Percentiles rank a stretch among this genome's conserved stretches.
Conservation (phyloP, 2,888 invertebrate genomes). For the Sinopyrophorus schimmeli region DNA sequence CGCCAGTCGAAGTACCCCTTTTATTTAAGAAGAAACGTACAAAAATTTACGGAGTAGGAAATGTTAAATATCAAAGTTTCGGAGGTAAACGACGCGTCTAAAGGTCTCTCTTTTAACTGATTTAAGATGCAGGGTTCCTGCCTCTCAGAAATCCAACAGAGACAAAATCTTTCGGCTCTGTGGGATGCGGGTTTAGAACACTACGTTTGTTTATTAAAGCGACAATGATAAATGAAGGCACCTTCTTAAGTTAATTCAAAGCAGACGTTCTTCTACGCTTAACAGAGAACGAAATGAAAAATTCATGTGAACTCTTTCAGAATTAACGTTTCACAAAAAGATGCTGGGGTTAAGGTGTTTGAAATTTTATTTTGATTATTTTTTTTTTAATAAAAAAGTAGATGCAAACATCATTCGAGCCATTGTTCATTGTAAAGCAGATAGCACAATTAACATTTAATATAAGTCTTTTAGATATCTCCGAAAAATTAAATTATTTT, state of each 20-base stretch:
- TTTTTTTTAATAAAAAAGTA: too few relatives aligned
- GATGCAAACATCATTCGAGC: too few relatives aligned
- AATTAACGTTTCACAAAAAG: background rate
- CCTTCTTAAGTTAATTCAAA: conserved; percentile 14
- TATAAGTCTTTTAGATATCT: too few relatives aligned
- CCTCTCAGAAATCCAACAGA: conserved; percentile 34
- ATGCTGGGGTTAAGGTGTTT: background rate
- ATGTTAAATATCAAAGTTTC: conserved; percentile 4
- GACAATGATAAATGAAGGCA: conserved; percentile 39
- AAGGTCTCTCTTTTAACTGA: conserved; percentile 9
- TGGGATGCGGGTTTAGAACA: conserved; percentile 34
- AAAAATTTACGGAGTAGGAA: conserved; percentile 20
- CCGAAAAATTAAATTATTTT: too few relatives aligned
- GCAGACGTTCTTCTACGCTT: conserved; percentile 5
- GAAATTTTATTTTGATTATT: too few relatives aligned
- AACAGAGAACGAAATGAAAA: conserved; percentile 11
- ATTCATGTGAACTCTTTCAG: conserved; percentile 2
- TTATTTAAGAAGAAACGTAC: too few relatives aligned
- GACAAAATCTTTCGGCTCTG: conserved; percentile 37
- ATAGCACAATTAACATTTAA: background rate
- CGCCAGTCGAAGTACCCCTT: too few relatives aligned
- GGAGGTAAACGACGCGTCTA: background rate
- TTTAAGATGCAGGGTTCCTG: conserved; percentile 16
- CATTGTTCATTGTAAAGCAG: background rate
- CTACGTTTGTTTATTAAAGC: conserved; percentile 41